Evolutionary conservation across 2,888 invertebrate species (phyloP), one percentile per base, ranked within the genome.

Genomic region (Cyaniris semiargus): DNA sequence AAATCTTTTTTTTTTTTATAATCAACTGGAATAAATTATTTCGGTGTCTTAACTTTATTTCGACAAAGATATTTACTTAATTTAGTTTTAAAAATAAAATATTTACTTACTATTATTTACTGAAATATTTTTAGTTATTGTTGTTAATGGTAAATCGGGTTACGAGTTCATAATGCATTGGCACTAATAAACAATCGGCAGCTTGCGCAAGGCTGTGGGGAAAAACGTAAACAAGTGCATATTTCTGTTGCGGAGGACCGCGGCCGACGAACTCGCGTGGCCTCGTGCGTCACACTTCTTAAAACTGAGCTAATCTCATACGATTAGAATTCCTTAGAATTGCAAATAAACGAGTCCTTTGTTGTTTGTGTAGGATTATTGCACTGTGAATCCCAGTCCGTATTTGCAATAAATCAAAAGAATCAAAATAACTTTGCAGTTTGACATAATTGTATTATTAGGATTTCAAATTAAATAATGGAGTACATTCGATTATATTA

Each of bases 231-330:
- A 87, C 86, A 84, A 85, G 87, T 85, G 88, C 86, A 86, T 88
- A 88, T 87, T 86, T 86, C 81, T 82, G 82, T 82, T 85, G 88
- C 71, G 38, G 34, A 71, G 71, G 71, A 38, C n/a, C 31, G 80
- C 89, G 86, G 92, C 88, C 93, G 91, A 86, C 88, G 92, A 92
- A 92, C 92, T 89, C 86, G 84, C 88, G 88, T 88, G 87, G 86
- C 85, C 76, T 78, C 78, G 84, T 83, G 82, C 86, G 86, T 86
- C 85, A 86, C n/a, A 70, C 18, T 70, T 70, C 70, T 81, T 76
- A 70, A 74, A 78, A 78, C 79, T 76, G 76, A 77, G 76, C 75
- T 74, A 76, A 76, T 44, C 44, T 34, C 66, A 66, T 66, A 27
- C 66, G 27, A 23, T 66, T 13, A 23, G 60, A 60, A 60, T 60